Conservation (phyloP, 2,113 vertebrate genomes). For the Halcyon malimbica region DNA sequence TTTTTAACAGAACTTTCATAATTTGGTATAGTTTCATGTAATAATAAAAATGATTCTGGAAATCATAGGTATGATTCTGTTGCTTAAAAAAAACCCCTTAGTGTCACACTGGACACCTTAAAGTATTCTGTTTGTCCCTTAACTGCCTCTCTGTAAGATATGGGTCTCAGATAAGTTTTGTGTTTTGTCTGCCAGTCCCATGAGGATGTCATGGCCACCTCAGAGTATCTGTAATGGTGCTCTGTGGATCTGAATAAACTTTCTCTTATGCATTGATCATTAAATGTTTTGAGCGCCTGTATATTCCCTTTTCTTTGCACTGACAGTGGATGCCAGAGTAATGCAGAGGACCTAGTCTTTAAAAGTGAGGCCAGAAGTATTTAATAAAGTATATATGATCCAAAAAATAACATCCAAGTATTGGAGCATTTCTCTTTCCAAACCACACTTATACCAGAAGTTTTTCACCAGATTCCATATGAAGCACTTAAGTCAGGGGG, state of each 20-base stretch:
- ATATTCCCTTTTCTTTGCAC: not conserved
- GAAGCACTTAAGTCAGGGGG: not conserved
- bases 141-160: not conserved
- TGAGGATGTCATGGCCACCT: not conserved
- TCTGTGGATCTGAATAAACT: not conserved
- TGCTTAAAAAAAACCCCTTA: not conserved
- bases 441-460: not conserved
- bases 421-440: constrained; percentile 11
- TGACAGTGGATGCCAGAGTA: not conserved
- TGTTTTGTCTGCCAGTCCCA: not conserved
- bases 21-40: not conserved
- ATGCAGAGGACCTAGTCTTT: not conserved
- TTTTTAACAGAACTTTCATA: not conserved
- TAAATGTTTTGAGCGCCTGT: not conserved
- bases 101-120: not conserved
- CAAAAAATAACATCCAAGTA: not conserved
- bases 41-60: not conserved
- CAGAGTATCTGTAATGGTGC: not conserved
- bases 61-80: not conserved
- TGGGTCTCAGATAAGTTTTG: not conserved
- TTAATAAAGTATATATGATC: not conserved
- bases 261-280: not conserved
- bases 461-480: not conserved
- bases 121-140: not conserved
- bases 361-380: not conserved